These are phyloP conservation scores for Sterrhoptilus dennistouni DNA, from an alignment of 2,113 vertebrate species.

Conservation along the genomic window DNA sequence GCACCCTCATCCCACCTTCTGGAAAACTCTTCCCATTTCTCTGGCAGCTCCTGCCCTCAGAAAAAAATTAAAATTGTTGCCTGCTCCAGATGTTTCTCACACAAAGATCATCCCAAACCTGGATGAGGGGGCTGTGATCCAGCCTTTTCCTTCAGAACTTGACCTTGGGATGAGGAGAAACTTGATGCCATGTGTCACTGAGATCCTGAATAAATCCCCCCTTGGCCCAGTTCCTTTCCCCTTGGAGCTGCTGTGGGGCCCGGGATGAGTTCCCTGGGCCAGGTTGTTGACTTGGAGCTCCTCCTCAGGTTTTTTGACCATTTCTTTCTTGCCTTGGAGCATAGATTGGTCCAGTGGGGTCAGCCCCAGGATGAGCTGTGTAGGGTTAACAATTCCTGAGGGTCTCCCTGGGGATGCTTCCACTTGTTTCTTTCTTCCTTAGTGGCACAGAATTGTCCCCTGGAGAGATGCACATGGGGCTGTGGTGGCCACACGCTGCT, in stretches of 20 bases:
- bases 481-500: neutral
- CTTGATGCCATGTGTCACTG: neutral
- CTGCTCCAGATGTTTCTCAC: neutral
- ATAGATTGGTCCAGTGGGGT: too few species aligned
- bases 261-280: fast-evolving
- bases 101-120: too few species aligned
- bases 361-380: neutral
- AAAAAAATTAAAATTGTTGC: neutral
- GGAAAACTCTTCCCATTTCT: neutral
- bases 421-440: neutral
- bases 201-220: neutral
- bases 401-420: neutral
- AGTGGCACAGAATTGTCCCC: too few species aligned
- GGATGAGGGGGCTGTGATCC: fast-evolving
- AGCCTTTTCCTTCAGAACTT: neutral
- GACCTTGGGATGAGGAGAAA: neutral
- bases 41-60: neutral
- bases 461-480: neutral
- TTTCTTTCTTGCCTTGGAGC: neutral
- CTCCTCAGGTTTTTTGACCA: neutral
- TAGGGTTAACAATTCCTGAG: neutral
- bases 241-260: neutral
- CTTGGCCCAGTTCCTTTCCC: neutral
- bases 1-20: neutral
- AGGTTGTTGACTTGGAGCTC: too few species aligned